These are phyloP conservation scores for Ceyx erithaca DNA, from an alignment of 2,797 vertebrate genomes.

Conservation along the genomic window DNA sequence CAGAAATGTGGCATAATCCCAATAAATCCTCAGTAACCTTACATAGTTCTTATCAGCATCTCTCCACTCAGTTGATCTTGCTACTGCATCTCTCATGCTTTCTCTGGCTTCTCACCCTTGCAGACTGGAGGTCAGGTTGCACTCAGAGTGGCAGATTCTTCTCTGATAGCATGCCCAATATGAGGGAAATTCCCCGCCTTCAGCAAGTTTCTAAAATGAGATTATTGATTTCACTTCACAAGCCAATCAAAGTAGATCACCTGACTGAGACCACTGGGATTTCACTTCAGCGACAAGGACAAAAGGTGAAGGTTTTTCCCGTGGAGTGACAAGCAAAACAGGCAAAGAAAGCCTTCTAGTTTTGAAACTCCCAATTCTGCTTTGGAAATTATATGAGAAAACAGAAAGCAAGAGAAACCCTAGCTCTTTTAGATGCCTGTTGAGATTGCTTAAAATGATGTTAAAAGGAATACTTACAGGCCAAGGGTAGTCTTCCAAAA, in stretches of 20 bases:
- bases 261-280: background rate
- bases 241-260: slow-evolving; percentile 14
- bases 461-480: background rate
- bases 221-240: slow-evolving; percentile 65
- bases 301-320: slow-evolving; percentile 45
- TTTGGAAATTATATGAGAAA: background rate
- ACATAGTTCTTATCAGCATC: slow-evolving; percentile 26
- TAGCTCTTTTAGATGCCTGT: background rate
- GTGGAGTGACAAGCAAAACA: background rate
- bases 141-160: slow-evolving; percentile 37
- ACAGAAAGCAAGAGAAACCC: background rate
- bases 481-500: background rate
- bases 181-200: slow-evolving; percentile 35
- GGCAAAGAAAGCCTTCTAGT: background rate
- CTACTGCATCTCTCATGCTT: slow-evolving; percentile 12
- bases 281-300: slow-evolving; percentile 34
- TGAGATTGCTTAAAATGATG: background rate
- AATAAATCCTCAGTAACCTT: background rate
- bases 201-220: slow-evolving; percentile 63
- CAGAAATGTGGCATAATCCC: background rate
- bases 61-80: background rate
- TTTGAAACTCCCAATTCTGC: background rate
- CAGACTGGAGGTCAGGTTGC: slow-evolving; percentile 53
- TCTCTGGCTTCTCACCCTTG: slow-evolving; percentile 34
- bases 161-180: slow-evolving; percentile 35